phyloP scores from a whole-genome alignment of 2,113 vertebrate species.

The Pterocles orientalis region DNA sequence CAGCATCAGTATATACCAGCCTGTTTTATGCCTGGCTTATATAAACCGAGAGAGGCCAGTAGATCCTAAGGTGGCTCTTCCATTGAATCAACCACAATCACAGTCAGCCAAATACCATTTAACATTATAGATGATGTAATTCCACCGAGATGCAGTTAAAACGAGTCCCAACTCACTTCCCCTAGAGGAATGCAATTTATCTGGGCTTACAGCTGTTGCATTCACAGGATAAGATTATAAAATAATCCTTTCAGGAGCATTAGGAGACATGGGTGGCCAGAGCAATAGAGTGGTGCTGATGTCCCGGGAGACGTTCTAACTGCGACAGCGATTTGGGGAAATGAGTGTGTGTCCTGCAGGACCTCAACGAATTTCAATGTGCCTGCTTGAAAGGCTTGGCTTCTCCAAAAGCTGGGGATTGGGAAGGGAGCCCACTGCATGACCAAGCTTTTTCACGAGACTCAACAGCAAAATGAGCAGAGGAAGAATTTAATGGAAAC shows the following conservation, averaged over 20 bases:
- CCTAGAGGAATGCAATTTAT: conserved; percentile 58
- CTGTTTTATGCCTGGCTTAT: not conserved
- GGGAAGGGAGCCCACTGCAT: not conserved
- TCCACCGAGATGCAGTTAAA: not conserved
- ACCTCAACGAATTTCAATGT: not conserved
- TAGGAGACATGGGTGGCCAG: conserved; percentile 1
- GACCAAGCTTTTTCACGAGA: not conserved
- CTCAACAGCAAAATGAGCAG: not conserved
- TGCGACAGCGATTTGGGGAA: not conserved
- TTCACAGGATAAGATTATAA: conserved; percentile 50
- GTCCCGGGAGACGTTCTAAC: not conserved
- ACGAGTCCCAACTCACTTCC: not conserved
- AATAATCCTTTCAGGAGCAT: conserved; percentile 64
- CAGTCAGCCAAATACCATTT: conserved; percentile 15
- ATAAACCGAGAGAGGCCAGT: not conserved
- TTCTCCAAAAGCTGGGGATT: not conserved
- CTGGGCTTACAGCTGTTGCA: conserved; percentile 58
- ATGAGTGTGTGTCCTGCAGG: not conserved
- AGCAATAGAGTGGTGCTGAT: not conserved
- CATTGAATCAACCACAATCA: not conserved
- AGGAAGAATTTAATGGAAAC: not conserved
- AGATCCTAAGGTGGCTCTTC: not conserved
- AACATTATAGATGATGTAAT: not conserved
- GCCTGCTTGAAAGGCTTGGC: not conserved
- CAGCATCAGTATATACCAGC: not conserved